Evolutionary conservation across 2,113 vertebrate genomes (phyloP), one percentile per base, ranked within the genome.

Genomic region (Neoarius graeffei): DNA sequence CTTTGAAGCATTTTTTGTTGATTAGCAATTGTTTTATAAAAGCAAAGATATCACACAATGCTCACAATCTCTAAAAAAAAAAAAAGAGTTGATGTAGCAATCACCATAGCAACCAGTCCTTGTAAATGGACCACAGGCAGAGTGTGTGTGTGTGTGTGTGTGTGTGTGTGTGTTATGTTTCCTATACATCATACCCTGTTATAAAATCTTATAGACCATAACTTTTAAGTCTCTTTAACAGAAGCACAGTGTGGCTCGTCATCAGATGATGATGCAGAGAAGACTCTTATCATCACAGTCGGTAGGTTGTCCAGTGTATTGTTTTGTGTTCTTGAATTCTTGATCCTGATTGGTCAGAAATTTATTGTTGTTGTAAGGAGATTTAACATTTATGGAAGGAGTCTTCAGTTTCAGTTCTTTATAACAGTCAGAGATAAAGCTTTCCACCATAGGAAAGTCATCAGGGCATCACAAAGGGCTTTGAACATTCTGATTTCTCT

Each of bases 221-320:
- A 10, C 67, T 15, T 64, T 25, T 52, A 48, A 20, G 9, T 25
- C 54, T 76, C 79, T 57, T 86, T 77, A 71, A 42, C 42, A 90
- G 90, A 71, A 59, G 67, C 48, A 10, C 23, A n/a, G 15, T 30
- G 50, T 71, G 60, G 69, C 50, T 66, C 52, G 54, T 90, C 90
- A 13, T 56, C 74, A 0, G 91, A 91, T 7, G 94, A 94, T 59
- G 93, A 93, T 50, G 64, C 54, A 7, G 93, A 92, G 73, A 88
- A 91, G 66, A 92, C 90, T 48, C 90, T 94, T 42, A 91, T 94
- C 85, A 91, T 95, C 87, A 92, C 86, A 0, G 50, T 92, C 82
- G 93, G 93, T 94, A 91, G 91, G 92, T 89, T 83, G 13, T 54
- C 1, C 54, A 80, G 77, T 5, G 10, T 48, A 6, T 20, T 48